Evolutionary conservation across 2,113 vertebrate genomes (phyloP).

Genomic region (Pluvialis apricaria): DNA sequence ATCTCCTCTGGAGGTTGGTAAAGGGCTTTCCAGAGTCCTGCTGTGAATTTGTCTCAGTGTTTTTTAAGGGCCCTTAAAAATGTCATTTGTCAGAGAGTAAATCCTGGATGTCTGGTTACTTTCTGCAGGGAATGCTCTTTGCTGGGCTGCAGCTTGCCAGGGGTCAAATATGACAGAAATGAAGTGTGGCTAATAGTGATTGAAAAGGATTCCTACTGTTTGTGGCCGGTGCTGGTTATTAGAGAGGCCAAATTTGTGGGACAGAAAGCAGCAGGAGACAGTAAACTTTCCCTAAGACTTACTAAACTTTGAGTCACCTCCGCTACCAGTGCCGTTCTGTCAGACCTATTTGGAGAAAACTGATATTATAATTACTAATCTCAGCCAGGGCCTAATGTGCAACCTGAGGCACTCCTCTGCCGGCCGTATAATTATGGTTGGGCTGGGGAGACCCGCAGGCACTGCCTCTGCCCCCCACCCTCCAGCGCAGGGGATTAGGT

Average conservation of each 20-base stretch:
- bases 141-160: conserved; percentile 69
- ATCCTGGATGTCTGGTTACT: conserved; percentile 79
- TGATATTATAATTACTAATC: conserved; percentile 89
- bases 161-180: conserved; percentile 83
- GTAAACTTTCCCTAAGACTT: conserved; percentile 78
- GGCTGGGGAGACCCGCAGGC: conserved; percentile 61
- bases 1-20: not conserved
- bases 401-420: conserved; percentile 75
- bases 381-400: conserved; percentile 75
- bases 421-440: conserved; percentile 75
- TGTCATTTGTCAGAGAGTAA: conserved; percentile 78
- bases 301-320: conserved; percentile 79
- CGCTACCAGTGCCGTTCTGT: conserved; percentile 68
- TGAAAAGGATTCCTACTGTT: conserved; percentile 85
- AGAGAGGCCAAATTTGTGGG: conserved; percentile 76
- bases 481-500: conserved; percentile 71
- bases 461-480: conserved; percentile 12
- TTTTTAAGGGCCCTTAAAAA: conserved; percentile 75
- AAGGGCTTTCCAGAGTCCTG: conserved; percentile 24
- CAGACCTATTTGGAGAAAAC: conserved; percentile 75
- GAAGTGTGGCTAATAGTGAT: conserved; percentile 81
- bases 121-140: conserved; percentile 76
- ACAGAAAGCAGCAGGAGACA: conserved; percentile 78
- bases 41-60: conserved; percentile 81
- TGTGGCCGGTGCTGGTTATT: conserved; percentile 69